Base-by-base conservation (phyloP, 2,113 vertebrate genomes). In the Protobothrops flavoviridis region DNA sequence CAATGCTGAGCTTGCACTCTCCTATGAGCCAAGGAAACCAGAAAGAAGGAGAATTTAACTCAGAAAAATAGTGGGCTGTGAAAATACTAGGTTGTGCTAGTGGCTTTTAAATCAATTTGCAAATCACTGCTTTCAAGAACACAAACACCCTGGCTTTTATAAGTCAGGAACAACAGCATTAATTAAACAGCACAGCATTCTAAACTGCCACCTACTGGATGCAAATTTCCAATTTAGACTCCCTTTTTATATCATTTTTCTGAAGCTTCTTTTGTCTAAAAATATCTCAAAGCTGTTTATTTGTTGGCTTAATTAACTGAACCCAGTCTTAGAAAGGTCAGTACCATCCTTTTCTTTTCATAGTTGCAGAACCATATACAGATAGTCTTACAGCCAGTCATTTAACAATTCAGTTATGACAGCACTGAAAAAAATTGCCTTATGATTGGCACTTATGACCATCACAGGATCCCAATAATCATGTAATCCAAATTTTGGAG, bases 161-260 rank as follows among this genome's bases (percentile, higher is more conserved):
- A 59, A 86, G 33, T 5, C 53, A 59, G 23, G 57, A 50, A 48
- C 24, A 48, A 4, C 55, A 48, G 81, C 15, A 24, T 85, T 56
- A 57, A 85, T 91, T 91, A 23, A 81, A 81, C 4, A 7, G 50
- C 64, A 56, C 13, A 26, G 20, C 0, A 5, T 45, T 23, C 26
- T 43, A 59, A 52, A 17, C 92, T 48, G 88, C 92, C 92, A 85
- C 2, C 92, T 92, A 48, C 61, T 48, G 92, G 92, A 48, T 8
- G 26, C 53, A 89, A 43, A 2, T n/a, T 39, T 45, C 52, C 26
- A 4, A 13, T 20, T 24, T 48, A 17, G 69, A 33, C 5, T 45
- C 48, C 12, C n/a, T n/a, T 26, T 26, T 55, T 55, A 12, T 23
- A 11, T 56, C 15, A 5, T 33, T 52, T 74, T 92, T 48, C 7